Conservation (phyloP, 2,113 vertebrate genomes). For the Phaetusa simplex region DNA sequence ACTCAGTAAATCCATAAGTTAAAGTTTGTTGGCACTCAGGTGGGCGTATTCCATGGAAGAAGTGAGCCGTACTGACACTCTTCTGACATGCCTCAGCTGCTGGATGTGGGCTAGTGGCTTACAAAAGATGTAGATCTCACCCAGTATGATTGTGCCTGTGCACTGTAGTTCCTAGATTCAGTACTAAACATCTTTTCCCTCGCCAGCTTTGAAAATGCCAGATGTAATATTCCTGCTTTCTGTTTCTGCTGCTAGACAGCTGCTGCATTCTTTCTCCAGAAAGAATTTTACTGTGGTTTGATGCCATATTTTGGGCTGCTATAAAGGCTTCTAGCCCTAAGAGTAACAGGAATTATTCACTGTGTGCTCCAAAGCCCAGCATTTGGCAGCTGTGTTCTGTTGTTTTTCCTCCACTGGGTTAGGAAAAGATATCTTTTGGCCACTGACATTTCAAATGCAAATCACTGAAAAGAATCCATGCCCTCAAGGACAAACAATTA, state of each 20-base stretch:
- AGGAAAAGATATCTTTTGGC: background rate
- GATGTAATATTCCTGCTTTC: background rate
- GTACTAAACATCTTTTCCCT: background rate
- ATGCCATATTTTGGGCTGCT: background rate
- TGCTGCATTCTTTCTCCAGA: background rate
- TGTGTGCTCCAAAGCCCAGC: background rate
- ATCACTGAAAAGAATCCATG: background rate
- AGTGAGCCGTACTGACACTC: background rate
- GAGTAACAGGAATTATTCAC: background rate
- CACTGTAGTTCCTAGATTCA: background rate
- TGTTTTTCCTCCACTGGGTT: background rate
- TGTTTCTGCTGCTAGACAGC: background rate
- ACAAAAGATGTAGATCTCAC: background rate
- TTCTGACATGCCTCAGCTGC: background rate
- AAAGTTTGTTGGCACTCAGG: fast-evolving
- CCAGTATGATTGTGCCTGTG: fast-evolving
- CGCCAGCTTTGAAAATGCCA: background rate
- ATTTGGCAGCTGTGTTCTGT: background rate
- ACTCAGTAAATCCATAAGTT: background rate
- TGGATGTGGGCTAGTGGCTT: background rate
- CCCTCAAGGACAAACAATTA: background rate
- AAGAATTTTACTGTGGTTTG: background rate
- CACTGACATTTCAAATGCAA: background rate
- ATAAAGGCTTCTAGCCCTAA: background rate
- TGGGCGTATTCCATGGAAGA: background rate